Evolutionary conservation across 2,888 invertebrate species (phyloP).

Genomic region (Agrochola lota): DNA sequence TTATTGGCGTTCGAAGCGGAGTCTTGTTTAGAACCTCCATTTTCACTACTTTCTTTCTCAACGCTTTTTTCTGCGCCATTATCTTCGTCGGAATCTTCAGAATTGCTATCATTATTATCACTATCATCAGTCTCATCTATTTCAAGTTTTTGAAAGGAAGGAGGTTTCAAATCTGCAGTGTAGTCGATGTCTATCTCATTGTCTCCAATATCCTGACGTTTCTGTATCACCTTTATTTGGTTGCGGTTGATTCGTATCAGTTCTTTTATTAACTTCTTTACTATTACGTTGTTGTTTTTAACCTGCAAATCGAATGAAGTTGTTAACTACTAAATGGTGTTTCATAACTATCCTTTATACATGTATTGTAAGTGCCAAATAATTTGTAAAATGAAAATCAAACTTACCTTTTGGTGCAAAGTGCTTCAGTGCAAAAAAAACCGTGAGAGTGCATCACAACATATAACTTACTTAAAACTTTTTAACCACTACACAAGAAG

Average conservation of each 20-base stretch:
- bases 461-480: background rate
- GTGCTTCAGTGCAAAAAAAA: conserved; percentile 34
- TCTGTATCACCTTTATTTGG: conserved; percentile 43
- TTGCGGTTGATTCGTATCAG: conserved; percentile 47
- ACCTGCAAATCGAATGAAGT: conserved; percentile 36
- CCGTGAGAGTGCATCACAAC: conserved; percentile 35
- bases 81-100: conserved; percentile 68
- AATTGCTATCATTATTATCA: conserved; percentile 62
- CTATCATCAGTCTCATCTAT: conserved; percentile 68
- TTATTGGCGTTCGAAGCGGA: conserved; percentile 61
- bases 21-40: conserved; percentile 71
- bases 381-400: conserved; percentile 25
- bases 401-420: conserved; percentile 48
- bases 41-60: conserved; percentile 67
- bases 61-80: conserved; percentile 75
- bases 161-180: conserved; percentile 69
- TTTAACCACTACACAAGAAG: background rate
- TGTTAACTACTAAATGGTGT: background rate
- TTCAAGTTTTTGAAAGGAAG: conserved; percentile 78
- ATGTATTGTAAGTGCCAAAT: background rate
- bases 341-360: background rate
- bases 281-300: conserved; percentile 46
- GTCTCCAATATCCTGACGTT: conserved; percentile 73
- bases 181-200: conserved; percentile 79
- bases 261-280: conserved; percentile 54